Evolutionary conservation across 2,888 invertebrate species (phyloP), one percentile per base, ranked within the genome.

Genomic region (Cantharis rustica): DNA sequence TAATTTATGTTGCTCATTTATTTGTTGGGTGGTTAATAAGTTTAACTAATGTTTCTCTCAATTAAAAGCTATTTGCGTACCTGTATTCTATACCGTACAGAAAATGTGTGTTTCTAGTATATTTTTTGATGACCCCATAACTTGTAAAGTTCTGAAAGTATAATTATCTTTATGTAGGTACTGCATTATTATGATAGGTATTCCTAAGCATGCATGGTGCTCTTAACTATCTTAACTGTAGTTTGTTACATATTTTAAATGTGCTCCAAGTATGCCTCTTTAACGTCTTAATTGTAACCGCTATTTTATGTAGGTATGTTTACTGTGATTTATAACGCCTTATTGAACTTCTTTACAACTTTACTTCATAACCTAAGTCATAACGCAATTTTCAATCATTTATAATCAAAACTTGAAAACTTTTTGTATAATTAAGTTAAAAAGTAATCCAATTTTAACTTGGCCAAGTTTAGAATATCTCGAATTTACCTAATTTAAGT

Each of bases 221-320:
- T 47, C 47, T 47, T 47, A 47, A 66, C 17, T 66, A 20, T 17
- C 64, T 66, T 66, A 66, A 66, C 64, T 66, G 64, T 66, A 66
- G 17, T 66, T 66, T 66, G 64, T 66, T 66, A 66, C 64, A 66
- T 16, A 62, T 26, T 69, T 69, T 26, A 27, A 72, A 72, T 72
- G 10, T 31, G 26, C 63, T 72, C 13, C 27, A 20, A 72, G 62
- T 17, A 61, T 68, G 72, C 63, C 47, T 31, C 15, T 64, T 63
- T 26, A 71, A 16, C 62, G 13, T 71, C 23, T 47, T 71, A 20
- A 61, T 31, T 71, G 27, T 26, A 27, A 27, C 61, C 17, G 62
- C 47, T 27, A 20, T 16, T 47, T 13, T 27, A 63, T 47, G 47
- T 47, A 47, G 47, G 47, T 47, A 47, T 47, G 47, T 47, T 47